Percentiles rank a stretch among this genome's conserved stretches.
Conservation (phyloP, 2,797 vertebrate genomes). For the Cuniculus paca region DNA sequence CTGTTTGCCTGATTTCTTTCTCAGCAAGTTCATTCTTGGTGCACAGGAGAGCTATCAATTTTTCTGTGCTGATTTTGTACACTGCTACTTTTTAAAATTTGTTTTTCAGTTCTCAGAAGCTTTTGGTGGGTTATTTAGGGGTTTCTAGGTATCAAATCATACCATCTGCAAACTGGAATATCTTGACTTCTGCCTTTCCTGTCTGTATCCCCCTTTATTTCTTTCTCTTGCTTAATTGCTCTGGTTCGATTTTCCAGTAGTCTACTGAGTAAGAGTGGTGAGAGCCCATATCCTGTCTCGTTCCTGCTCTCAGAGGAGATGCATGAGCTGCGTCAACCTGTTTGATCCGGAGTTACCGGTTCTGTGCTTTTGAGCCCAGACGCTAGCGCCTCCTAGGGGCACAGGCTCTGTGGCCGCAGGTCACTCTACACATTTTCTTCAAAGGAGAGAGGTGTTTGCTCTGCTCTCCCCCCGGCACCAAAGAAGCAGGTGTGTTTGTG, state of each 20-base stretch:
- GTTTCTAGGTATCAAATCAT: neutral
- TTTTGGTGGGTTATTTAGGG: neutral
- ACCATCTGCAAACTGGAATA: neutral
- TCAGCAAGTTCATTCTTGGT: neutral
- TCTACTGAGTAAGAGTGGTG: neutral
- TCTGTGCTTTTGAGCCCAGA: neutral
- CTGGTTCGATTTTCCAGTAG: neutral
- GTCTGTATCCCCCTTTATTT: neutral
- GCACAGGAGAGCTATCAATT: neutral
- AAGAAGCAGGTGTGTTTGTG: slow-evolving; percentile 77
- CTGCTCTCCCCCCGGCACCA: neutral
- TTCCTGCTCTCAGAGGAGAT: neutral
- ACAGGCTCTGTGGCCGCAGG: neutral
- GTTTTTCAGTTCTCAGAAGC: neutral
- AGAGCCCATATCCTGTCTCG: neutral
- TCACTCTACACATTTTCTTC: neutral
- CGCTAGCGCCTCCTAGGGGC: neutral
- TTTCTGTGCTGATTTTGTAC: neutral
- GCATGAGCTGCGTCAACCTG: fast-evolving
- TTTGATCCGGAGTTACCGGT: neutral
- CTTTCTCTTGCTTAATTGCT: neutral
- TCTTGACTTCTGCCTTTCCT: neutral
- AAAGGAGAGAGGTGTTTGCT: slow-evolving; percentile 56
- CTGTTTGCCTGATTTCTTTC: neutral
- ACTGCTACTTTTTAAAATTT: neutral